Evolutionary conservation across 1,140 invertebrate species (phyloP).

Genomic region (Potamilus streckersoni): DNA sequence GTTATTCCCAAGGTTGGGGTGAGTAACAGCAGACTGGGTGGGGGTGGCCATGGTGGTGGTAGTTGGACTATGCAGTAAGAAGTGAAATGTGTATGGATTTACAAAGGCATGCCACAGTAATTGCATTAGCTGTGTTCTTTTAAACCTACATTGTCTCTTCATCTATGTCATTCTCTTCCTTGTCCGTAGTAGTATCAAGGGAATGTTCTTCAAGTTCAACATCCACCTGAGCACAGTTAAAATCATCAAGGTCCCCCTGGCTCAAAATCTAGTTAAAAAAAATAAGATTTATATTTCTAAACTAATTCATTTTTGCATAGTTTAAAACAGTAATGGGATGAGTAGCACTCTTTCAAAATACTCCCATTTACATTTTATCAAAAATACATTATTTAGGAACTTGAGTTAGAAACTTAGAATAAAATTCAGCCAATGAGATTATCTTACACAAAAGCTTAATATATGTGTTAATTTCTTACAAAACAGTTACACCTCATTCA

Average conservation of each 20-base stretch:
- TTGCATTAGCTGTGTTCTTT: too few species aligned
- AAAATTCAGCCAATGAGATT: background rate
- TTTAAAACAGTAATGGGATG: background rate
- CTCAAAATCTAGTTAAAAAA: slow-evolving; percentile 74
- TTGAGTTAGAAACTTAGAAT: background rate
- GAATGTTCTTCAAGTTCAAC: slow-evolving; percentile 37
- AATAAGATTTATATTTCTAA: slow-evolving; percentile 9
- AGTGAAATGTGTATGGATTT: too few species aligned
- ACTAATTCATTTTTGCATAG: background rate
- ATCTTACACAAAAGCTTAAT: too few species aligned
- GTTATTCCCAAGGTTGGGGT: too few species aligned
- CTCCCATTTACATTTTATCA: background rate
- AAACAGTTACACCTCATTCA: too few species aligned
- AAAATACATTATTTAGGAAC: background rate
- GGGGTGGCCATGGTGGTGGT: too few species aligned
- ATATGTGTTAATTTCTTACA: too few species aligned
- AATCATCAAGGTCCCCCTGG: slow-evolving; percentile 73
- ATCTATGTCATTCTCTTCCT: slow-evolving; percentile 85
- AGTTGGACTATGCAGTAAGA: too few species aligned
- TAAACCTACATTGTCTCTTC: slow-evolving; percentile 83
- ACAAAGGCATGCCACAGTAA: too few species aligned
- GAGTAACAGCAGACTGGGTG: too few species aligned
- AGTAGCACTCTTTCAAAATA: background rate
- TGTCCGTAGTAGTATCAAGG: slow-evolving; percentile 67
- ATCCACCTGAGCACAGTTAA: slow-evolving; percentile 50